Conservation (phyloP, 2,113 vertebrate species). For the Megaleporinus macrocephalus region DNA sequence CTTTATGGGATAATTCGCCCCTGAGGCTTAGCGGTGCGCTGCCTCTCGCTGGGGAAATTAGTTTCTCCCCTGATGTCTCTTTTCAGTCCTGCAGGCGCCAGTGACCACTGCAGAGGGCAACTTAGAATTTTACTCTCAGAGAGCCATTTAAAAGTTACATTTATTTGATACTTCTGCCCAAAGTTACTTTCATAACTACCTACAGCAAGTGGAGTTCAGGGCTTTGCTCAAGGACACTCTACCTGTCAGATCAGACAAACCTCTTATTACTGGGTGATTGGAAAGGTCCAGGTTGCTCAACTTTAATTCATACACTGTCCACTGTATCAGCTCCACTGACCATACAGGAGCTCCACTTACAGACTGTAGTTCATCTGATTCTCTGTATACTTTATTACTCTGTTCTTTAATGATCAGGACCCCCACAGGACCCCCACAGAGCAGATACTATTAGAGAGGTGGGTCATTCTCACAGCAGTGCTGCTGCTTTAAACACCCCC, state of each 20-base stretch:
- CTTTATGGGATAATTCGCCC: slow-evolving; percentile 14
- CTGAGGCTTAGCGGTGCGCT: not conserved
- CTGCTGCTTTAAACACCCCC: too few relatives aligned
- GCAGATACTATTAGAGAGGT: too few relatives aligned
- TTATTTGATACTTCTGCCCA: not conserved
- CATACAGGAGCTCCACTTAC: too few relatives aligned
- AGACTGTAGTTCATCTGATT: too few relatives aligned
- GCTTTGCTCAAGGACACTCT: slow-evolving; percentile 30
- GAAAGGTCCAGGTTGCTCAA: too few relatives aligned
- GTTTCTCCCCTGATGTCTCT: slow-evolving; percentile 14
- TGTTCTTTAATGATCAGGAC: too few relatives aligned
- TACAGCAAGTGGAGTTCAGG: slow-evolving; percentile 14
- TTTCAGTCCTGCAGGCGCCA: slow-evolving; percentile 16
- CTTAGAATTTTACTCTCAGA: not conserved
- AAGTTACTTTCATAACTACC: slow-evolving; percentile 9
- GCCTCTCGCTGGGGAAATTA: slow-evolving; percentile 6
- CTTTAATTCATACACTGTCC: too few relatives aligned
- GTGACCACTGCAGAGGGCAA: slow-evolving; percentile 13
- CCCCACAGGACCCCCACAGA: too few relatives aligned
- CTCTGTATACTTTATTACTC: too few relatives aligned
- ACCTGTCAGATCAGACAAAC: not conserved
- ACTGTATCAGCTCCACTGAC: too few relatives aligned
- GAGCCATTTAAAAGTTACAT: slow-evolving; percentile 1
- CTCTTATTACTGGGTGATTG: too few relatives aligned
- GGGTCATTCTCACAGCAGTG: too few relatives aligned